Conservation (phyloP, 2,797 vertebrate species). For the Gouania willdenowi region DNA sequence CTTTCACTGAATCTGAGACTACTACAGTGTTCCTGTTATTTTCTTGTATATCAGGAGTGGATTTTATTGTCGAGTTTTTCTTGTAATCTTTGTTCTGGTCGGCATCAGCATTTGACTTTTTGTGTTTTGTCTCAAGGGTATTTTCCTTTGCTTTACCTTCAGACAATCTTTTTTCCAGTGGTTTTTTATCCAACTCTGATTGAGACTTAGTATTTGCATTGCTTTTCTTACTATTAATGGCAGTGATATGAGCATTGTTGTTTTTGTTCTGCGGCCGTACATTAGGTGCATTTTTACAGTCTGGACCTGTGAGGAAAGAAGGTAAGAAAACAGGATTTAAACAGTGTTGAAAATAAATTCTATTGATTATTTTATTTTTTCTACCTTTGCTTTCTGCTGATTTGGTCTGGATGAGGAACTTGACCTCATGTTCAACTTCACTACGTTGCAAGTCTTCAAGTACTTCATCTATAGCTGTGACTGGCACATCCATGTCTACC, state of each 20-base stretch:
- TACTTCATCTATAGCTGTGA: constrained; percentile 88
- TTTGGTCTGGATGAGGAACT: constrained; percentile 14
- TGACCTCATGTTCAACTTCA: constrained; percentile 35
- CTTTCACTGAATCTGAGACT: constrained; percentile 20
- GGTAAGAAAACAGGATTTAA: neutral
- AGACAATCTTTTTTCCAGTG: constrained; percentile 11
- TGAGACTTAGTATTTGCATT: constrained; percentile 13
- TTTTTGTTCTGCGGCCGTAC: constrained; percentile 74
- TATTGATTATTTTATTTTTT: constrained; percentile 1
- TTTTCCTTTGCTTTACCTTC: constrained; percentile 26
- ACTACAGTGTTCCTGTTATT: constrained; percentile 10
- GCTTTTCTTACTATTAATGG: constrained; percentile 26
- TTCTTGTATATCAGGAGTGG: constrained; percentile 32
- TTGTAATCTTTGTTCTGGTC: constrained; percentile 26
- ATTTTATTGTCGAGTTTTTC: constrained; percentile 25
- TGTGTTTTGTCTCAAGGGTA: constrained; percentile 4
- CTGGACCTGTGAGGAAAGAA: constrained; percentile 24
- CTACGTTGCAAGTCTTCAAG: constrained; percentile 60
- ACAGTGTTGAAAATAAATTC: neutral
- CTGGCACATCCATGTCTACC: constrained; percentile 79
- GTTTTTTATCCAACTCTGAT: constrained; percentile 11
- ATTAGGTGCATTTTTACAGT: constrained; percentile 22
- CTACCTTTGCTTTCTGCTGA: constrained; percentile 44
- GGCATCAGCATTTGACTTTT: constrained; percentile 8
- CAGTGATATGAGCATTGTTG: constrained; percentile 74